Conservation (phyloP, 2,797 vertebrate species). For the Pristis pectinata region DNA sequence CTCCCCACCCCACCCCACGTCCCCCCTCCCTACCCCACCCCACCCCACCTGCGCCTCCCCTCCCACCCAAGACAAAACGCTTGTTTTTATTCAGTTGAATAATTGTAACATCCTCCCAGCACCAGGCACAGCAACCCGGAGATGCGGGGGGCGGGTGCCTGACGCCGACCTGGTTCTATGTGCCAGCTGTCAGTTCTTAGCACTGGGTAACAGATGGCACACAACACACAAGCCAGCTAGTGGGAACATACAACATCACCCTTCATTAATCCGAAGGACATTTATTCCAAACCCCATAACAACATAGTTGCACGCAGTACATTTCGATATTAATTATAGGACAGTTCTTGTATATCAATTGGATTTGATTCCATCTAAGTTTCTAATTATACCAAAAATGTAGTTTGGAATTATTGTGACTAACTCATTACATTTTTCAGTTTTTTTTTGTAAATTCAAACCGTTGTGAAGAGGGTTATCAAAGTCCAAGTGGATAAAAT, state of each 20-base stretch:
- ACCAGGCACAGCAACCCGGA: not conserved
- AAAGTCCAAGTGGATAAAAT: not conserved
- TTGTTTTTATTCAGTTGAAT: not conserved
- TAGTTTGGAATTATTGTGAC: not conserved
- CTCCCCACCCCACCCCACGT: no score
- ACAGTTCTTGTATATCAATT: not conserved
- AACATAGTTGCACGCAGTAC: not conserved
- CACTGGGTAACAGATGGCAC: conserved; percentile 73
- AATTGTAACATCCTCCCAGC: not conserved
- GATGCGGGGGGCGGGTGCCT: conserved; percentile 41
- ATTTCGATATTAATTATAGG: not conserved
- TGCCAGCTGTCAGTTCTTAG: conserved; percentile 70
- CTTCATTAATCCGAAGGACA: conserved; percentile 5
- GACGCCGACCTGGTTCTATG: conserved; percentile 63
- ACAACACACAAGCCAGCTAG: conserved; percentile 63
- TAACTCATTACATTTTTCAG: no score
- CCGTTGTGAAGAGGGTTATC: not conserved
- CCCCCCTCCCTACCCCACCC: no score
- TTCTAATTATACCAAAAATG: not conserved
- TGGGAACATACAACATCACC: not conserved
- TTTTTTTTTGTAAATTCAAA: not conserved
- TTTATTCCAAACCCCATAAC: not conserved
- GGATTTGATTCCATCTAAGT: not conserved
- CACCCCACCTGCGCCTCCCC: not conserved
- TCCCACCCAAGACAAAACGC: not conserved